A percentile compares a stretch with the other conserved stretches of the same genome.
Evolutionary conservation across 2,113 vertebrate species (phyloP).

Genomic region (Paedocypris sp.): DNA sequence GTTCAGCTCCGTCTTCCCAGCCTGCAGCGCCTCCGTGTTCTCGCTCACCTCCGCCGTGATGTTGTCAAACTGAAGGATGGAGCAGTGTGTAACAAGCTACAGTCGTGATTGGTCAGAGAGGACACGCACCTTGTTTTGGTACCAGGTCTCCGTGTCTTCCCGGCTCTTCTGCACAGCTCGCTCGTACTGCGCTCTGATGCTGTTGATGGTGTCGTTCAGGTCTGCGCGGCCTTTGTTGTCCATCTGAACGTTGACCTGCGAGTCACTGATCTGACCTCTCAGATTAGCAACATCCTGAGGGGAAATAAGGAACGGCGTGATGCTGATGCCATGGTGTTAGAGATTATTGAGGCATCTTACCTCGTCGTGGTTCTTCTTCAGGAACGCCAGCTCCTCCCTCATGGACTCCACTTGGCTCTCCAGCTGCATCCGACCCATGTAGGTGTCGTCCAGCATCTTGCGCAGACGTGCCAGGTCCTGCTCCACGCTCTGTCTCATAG

Average conservation of each 20-base stretch:
- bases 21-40: constrained; percentile 65
- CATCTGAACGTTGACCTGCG: constrained; percentile 69
- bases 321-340: neutral
- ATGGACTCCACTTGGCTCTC: constrained; percentile 66
- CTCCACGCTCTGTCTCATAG: constrained; percentile 53
- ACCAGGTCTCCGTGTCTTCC: constrained; percentile 73
- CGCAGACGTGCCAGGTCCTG: constrained; percentile 58
- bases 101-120: neutral
- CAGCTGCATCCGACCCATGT: constrained; percentile 53
- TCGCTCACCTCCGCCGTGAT: constrained; percentile 56
- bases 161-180: constrained; percentile 69
- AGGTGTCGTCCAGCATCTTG: constrained; percentile 64
- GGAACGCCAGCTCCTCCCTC: constrained; percentile 68
- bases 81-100: neutral
- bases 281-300: constrained; percentile 70
- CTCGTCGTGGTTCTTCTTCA: constrained; percentile 70
- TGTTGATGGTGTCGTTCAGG: constrained; percentile 66
- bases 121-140: constrained; percentile 59
- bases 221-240: constrained; percentile 71
- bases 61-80: constrained; percentile 54
- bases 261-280: constrained; percentile 54
- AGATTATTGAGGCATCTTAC: constrained; percentile 44
- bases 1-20: constrained; percentile 54
- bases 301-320: neutral
- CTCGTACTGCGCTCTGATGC: constrained; percentile 77